Evolutionary conservation across 2,888 invertebrate species (phyloP), one percentile per base, ranked within the genome.

Genomic region (Dicyrtoma fusca): DNA sequence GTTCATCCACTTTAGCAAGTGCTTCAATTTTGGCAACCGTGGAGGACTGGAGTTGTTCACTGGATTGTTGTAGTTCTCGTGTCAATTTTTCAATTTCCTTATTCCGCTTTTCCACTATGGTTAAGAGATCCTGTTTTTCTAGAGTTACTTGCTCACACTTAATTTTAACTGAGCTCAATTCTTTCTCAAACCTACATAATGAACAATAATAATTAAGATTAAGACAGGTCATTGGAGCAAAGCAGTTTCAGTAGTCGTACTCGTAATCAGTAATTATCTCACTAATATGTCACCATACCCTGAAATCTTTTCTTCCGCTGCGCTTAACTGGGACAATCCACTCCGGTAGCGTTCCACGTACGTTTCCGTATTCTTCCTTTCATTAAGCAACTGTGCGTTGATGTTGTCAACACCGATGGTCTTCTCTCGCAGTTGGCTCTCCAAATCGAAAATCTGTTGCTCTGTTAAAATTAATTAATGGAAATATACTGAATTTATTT

Each of bases 1-100:
- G 87, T 84, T 94, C 94, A 83, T 94, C 92, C 73, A 90, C 87
- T 77, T 91, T 88, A 6, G 90, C 89, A 64, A 94, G 83, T 0
- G 92, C 92, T 84, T 94, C 92, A 85, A 92, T 93, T 85, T 94
- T 95, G 1, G 91, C 88, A 80, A 89, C 88, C 75, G 92, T 89
- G 23, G 94, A 91, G 64, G 87, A 83, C 79, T 90, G 88, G 45
- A 95, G 83, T 83, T 94, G 92, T 79, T 88, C 87, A n/a, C 90
- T 88, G 68, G 93, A 84, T 1, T 88, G 85, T n/a, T 21, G 61
- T 75, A 92, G 84, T 83, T 91, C 93, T 3, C 88, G 86, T 80
- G 89, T 89, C 73, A 92, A 83, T 66, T 90, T 87, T 82, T 92
- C 91, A 51, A 92, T 84, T 85, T 94, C 92, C 0, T 87, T 85